Conservation (phyloP, 2,113 vertebrate species). For the Sylvietta virens region DNA sequence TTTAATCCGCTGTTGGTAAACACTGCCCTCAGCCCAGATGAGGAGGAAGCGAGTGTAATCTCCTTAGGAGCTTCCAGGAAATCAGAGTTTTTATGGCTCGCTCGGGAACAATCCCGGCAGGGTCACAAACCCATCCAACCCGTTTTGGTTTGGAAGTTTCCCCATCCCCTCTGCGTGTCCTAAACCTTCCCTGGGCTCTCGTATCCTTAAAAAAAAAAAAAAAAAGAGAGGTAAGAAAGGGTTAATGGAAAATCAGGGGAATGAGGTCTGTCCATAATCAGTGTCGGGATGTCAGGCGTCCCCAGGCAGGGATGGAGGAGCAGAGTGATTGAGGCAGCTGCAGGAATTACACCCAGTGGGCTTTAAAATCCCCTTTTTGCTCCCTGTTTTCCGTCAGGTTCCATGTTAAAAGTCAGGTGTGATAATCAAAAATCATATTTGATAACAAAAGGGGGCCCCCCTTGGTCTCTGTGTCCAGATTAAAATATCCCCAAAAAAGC, state of each 20-base stretch:
- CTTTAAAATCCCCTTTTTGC: neutral
- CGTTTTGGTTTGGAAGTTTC: neutral
- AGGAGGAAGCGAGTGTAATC: neutral
- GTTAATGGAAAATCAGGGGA: neutral
- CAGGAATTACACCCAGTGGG: rapidly evolving
- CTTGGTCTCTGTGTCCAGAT: rapidly evolving
- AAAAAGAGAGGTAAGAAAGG: neutral
- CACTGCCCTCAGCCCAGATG: neutral
- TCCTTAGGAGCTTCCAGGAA: neutral
- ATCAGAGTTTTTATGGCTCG: neutral
- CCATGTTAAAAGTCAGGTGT: neutral
- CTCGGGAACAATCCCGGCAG: neutral
- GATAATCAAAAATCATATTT: rapidly evolving
- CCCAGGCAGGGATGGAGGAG: neutral
- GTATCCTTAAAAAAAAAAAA: neutral
- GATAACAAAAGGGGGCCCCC: neutral
- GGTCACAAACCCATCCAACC: neutral
- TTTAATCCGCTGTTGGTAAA: conserved; percentile 11
- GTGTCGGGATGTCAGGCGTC: rapidly evolving
- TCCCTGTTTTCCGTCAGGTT: neutral
- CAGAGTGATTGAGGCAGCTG: neutral
- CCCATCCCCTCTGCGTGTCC: rapidly evolving
- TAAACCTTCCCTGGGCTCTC: neutral
- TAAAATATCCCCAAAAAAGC: neutral
- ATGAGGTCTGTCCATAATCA: rapidly evolving